Percentiles rank a stretch among this genome's conserved stretches.
phyloP scores from a whole-genome alignment of 2,888 invertebrate species.

The Parelbella ahira region DNA sequence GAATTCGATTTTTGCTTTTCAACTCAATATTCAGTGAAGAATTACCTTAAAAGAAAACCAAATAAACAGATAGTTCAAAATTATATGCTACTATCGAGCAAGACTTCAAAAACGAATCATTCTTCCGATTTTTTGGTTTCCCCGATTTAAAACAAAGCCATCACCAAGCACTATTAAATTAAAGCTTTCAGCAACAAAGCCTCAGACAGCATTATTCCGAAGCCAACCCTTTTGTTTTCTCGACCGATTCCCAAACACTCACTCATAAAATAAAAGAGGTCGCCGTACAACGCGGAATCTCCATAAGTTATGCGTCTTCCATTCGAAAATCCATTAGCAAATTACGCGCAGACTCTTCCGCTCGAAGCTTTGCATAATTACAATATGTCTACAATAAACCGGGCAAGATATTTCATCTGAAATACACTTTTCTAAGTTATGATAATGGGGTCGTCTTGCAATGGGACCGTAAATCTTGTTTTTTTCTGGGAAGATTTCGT shows the following conservation, averaged over 20 bases:
- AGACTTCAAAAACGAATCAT: too few species aligned
- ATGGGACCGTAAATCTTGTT: constrained; percentile 47
- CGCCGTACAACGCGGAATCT: constrained; percentile 42
- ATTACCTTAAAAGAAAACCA: too few species aligned
- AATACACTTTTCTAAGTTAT: constrained; percentile 53
- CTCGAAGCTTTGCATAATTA: constrained; percentile 40
- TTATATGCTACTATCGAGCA: too few species aligned
- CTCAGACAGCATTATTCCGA: constrained; percentile 4
- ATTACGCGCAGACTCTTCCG: constrained; percentile 39
- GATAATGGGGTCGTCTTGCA: constrained; percentile 48
- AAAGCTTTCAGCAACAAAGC: constrained; percentile 8
- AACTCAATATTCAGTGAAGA: too few species aligned
- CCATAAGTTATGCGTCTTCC: constrained; percentile 44
- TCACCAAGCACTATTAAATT: constrained; percentile 16
- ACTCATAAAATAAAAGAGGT: constrained; percentile 28
- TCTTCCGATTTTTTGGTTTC: too few species aligned
- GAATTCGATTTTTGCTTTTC: too few species aligned
- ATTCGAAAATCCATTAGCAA: constrained; percentile 54
- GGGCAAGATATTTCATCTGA: constrained; percentile 43
- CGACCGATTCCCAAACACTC: constrained; percentile 13
- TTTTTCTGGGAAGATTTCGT: constrained; percentile 17
- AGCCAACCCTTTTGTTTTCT: constrained; percentile 1
- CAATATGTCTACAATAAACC: constrained; percentile 49
- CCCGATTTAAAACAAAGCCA: too few species aligned
- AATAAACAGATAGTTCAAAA: too few species aligned